Conservation (phyloP, 2,797 vertebrate species). For the Hemitrygon akajei region DNA sequence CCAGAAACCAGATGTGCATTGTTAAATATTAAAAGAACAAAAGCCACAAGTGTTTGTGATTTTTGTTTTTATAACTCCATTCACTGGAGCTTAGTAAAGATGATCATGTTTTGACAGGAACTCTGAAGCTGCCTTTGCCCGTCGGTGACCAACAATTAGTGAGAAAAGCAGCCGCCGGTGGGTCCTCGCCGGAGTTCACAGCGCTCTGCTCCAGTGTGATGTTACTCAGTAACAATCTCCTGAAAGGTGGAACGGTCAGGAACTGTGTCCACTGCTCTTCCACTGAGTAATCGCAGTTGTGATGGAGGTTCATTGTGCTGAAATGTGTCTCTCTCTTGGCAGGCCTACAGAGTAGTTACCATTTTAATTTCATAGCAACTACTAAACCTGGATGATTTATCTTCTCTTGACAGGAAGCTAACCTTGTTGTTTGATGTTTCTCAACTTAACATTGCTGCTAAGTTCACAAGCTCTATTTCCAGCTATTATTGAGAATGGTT, state of each 20-base stretch:
- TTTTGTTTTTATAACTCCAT: not conserved
- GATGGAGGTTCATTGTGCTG: too few relatives aligned
- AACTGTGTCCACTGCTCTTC: not conserved
- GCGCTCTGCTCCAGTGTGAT: not conserved
- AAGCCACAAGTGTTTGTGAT: not conserved
- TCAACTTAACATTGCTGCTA: not conserved
- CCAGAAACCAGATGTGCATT: not conserved
- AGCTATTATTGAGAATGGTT: too few relatives aligned
- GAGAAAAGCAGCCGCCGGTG: not conserved
- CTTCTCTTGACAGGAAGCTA: not conserved
- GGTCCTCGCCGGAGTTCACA: not conserved
- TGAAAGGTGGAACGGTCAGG: not conserved
- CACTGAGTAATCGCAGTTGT: too few relatives aligned
- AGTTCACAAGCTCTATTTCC: too few relatives aligned
- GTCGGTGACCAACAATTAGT: not conserved
- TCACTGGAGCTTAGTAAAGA: not conserved
- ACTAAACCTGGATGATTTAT: not conserved
- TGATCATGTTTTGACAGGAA: not conserved
- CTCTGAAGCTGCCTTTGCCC: not conserved
- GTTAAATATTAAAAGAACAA: not conserved
- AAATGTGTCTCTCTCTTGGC: too few relatives aligned
- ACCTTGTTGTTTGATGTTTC: not conserved
- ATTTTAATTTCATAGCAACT: not conserved
- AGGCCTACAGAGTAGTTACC: too few relatives aligned
- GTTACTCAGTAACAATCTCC: not conserved